Evolutionary conservation across 1,140 invertebrate species (phyloP).

Genomic region (Oreohelix idahoensis): DNA sequence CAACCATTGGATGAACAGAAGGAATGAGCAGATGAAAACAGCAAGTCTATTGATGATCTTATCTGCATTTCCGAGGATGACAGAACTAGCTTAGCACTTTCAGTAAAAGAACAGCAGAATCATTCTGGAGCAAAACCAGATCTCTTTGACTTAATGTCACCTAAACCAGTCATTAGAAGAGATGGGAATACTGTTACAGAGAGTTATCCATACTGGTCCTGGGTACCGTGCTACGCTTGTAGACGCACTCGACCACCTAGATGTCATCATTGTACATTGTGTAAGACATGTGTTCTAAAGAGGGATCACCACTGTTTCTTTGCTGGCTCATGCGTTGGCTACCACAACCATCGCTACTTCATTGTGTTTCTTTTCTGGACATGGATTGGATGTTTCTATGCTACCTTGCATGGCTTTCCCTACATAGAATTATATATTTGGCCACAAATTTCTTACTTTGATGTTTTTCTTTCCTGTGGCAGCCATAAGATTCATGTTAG

Average conservation of each 20-base stretch:
- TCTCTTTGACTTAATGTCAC: constrained; percentile 24
- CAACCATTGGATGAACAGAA: constrained; percentile 13
- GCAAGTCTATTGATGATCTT: constrained; percentile 27
- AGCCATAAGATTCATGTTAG: constrained; percentile 41
- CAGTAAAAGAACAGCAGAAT: neutral
- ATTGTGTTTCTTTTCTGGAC: constrained; percentile 83
- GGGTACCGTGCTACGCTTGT: constrained; percentile 55
- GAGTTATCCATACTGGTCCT: constrained; percentile 59
- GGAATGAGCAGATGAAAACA: constrained; percentile 18
- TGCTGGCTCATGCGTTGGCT: constrained; percentile 90
- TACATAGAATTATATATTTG: constrained; percentile 45
- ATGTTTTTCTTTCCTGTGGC: constrained; percentile 52
- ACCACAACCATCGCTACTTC: constrained; percentile 91
- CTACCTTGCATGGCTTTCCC: constrained; percentile 36
- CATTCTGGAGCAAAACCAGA: neutral
- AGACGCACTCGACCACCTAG: constrained; percentile 46
- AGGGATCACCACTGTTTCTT: constrained; percentile 96
- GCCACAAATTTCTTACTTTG: constrained; percentile 42
- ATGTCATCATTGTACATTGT: constrained; percentile 50
- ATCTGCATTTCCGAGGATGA: neutral
- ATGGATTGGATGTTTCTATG: constrained; percentile 41
- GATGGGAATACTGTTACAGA: constrained; percentile 28
- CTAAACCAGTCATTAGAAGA: constrained; percentile 34
- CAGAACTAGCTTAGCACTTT: neutral
- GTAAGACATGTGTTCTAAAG: constrained; percentile 63